Evolutionary conservation across 2,888 invertebrate genomes (phyloP), one percentile per base, ranked within the genome.

Genomic region (Eledona agricola): DNA sequence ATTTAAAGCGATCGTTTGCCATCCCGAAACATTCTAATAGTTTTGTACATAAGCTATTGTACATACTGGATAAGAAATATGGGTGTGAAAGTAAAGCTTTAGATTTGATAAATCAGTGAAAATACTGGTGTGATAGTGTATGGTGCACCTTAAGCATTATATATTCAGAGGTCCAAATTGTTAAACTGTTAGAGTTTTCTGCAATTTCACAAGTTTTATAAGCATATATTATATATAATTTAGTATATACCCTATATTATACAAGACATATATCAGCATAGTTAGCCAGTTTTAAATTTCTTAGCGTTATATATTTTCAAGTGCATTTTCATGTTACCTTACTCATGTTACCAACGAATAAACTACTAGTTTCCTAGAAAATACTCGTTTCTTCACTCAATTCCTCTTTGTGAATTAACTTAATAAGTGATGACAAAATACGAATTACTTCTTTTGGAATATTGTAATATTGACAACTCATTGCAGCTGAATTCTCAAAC

Each of bases 131-230:
- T 76, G 76, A 76, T 75, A 75, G 75, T 70, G 73, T 73, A 74
- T 71, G 75, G 74, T 74, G 75, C 75, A 76, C 75, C 72, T 75
- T 67, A 70, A 62, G 67, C 67, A 68, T 69, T 70, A 66, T 66
- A 73, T 69, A 70, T 71, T 73, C 74, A 75, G 75, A 75, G 77
- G 75, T 76, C 77, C 75, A 77, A 73, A 75, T 75, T 75, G 76
- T 76, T 74, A 74, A 74, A 72, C 70, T 74, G 72, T 75, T 76
- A 74, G 74, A 72, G 72, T 75, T 74, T 76, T 76, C 75, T 75
- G 77, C 75, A 75, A 76, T 74, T 75, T 76, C 75, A 75, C 75
- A 77, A 73, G 73, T 76, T 77, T 77, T 77, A 75, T 76, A 75
- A 72, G 70, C 72, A 73, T 74, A 73, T 72, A 71, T 67, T 70